Percentiles rank a stretch among this genome's conserved stretches.
These are phyloP conservation scores for Pangasianodon hypophthalmus DNA, from an alignment of 2,113 vertebrate species.

Conservation along the genomic window DNA sequence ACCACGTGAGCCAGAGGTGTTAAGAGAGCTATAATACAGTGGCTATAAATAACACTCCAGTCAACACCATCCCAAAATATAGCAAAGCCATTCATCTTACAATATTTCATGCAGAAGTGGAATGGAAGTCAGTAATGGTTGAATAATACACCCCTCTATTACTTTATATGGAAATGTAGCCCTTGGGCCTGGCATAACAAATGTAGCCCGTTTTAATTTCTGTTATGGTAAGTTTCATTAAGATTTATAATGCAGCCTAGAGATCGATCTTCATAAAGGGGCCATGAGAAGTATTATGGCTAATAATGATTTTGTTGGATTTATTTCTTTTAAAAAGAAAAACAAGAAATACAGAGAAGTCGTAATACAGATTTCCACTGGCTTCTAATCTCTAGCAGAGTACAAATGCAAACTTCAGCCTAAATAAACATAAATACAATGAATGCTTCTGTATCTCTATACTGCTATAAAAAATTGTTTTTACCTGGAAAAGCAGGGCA, in stretches of 20 bases:
- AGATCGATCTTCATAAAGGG: conserved; percentile 75
- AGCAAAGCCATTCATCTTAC: conserved; percentile 68
- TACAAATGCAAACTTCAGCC: not conserved
- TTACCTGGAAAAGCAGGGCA: not conserved
- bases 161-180: conserved; percentile 77
- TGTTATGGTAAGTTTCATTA: conserved; percentile 79
- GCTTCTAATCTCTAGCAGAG: not conserved
- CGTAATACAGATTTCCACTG: not conserved
- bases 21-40: conserved; percentile 60
- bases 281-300: conserved; percentile 72
- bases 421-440: not conserved
- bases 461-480: not conserved
- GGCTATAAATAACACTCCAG: conserved; percentile 66
- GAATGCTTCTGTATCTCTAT: not conserved
- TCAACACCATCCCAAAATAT: conserved; percentile 65
- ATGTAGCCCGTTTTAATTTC: conserved; percentile 75
- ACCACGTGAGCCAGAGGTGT: conserved; percentile 45
- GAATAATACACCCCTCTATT: conserved; percentile 74
- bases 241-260: conserved; percentile 72
- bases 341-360: conserved; percentile 8
- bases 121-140: conserved; percentile 70
- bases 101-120: conserved; percentile 54
- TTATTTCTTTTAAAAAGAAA: conserved; percentile 68
- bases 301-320: conserved; percentile 75
- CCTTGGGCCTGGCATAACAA: conserved; percentile 72